Base-by-base conservation (phyloP, 1,140 invertebrate genomes). In the Hyposmocoma kahamanoa region DNA sequence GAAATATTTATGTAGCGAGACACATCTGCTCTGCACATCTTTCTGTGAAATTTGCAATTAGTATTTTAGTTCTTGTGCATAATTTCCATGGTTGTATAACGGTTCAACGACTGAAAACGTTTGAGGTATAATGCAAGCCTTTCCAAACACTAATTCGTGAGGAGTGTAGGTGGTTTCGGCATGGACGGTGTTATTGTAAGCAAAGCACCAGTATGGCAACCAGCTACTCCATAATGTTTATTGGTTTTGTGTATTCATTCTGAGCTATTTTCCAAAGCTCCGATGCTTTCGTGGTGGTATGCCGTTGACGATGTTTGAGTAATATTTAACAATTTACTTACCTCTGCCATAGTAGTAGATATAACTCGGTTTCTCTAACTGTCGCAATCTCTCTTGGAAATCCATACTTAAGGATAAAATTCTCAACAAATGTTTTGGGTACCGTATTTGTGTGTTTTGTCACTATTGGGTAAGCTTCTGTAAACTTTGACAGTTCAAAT, bases 281-380 rank as follows among this genome's bases (percentile, higher is more conserved):
- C 34, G 13, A 38, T 38, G 34, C 34, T 38, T 17, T 38, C 13
- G 19, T 38, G 34, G 34, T 38, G 34, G 17, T 38, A 38, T 17
- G 34, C 34, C 13, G 34, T 38, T 38, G 38, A 41, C 22, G 38
- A 21, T 3, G 22, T 9, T 8, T 41, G 8, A 21, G 20, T 20
- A 21, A 41, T 41, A 1, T 41, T 19, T 11, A 41, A 22, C 1
- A 41, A 5, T 20, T 20, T 22, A 41, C 38, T 21, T 41, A 41
- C 38, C 38, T 41, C 18, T 22, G 6, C 10, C 8, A 41, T 11
- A 5, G 38, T 41, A 11, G 18, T 13, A 2, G 38, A 19, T 8
- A 41, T 21, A 41, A 41, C 13, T 41, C 38, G 19, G 18, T 11
- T 20, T 20, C 38, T 20, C 38, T 41, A 20, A 21, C 38, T 21